A percentile compares a stretch with the other conserved stretches of the same genome.
These are phyloP conservation scores for Aramus guarauna DNA, from an alignment of 2,113 vertebrate genomes.

Conservation along the genomic window DNA sequence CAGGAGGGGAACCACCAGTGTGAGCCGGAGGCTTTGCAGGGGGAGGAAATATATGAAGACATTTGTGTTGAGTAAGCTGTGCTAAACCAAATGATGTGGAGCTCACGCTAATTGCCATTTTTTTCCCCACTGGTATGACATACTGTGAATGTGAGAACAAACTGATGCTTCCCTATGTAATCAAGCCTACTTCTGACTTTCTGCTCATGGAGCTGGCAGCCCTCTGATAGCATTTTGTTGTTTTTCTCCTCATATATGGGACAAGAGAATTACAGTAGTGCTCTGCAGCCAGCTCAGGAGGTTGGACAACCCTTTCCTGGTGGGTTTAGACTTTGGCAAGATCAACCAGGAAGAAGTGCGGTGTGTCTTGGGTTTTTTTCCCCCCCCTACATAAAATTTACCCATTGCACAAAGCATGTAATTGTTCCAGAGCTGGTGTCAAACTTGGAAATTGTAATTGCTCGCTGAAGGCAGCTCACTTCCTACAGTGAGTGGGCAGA, in stretches of 20 bases:
- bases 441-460: not conserved
- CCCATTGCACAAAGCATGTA: not conserved
- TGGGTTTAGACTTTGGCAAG: not conserved
- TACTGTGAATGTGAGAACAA: conserved; percentile 3
- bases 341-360: rapidly evolving
- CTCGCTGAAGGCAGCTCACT: not conserved
- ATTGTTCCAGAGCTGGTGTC: not conserved
- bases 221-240: not conserved
- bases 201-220: not conserved
- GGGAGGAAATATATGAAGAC: not conserved
- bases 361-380: too few species aligned
- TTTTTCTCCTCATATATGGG: not conserved
- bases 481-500: not conserved
- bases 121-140: not conserved
- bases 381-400: not conserved
- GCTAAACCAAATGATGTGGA: conserved; percentile 10
- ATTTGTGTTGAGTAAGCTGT: conserved; percentile 2
- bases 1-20: not conserved
- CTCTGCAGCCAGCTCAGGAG: not conserved
- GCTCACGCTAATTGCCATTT: not conserved
- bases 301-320: not conserved
- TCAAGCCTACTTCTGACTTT: not conserved
- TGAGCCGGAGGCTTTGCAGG: not conserved
- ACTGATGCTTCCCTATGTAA: not conserved
- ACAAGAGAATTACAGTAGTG: not conserved